Evolutionary conservation across 2,888 invertebrate species (phyloP), one percentile per base, ranked within the genome.

Genomic region (Caenorhabditis sp.): DNA sequence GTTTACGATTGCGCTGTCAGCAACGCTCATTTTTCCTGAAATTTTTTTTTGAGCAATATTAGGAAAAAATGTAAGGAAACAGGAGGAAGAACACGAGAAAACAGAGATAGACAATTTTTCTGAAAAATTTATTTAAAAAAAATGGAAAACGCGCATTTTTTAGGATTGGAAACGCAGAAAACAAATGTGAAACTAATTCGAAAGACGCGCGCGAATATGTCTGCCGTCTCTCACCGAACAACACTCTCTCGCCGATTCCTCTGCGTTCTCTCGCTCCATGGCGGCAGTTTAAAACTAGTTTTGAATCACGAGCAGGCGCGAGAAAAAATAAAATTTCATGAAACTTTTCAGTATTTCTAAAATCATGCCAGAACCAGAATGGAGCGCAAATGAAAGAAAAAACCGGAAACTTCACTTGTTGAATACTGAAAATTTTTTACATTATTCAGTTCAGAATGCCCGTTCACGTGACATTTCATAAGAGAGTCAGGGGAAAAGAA

Each of bases 11-110:
- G n/a, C n/a, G 9, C 24, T 56, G 64, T 65, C 61, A 9, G 47
- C 65, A 37, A 50, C 64, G 37, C 47, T 50, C 72, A 72, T 72
- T 37, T 61, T 26, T n/a, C 37, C 35, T 37, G 56, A 56, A 40
- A 28, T 9, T 22, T 1, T 11, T 32, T 32, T 20, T 61, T 37
- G 9, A 60, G 8, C 11, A n/a, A 20, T 5, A 51, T 13, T 20
- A n/a, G 40, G 32, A n/a, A 15, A 11, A n/a, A 60, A n/a, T 28
- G 32, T 32, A 37, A n/a, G 28, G 32, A 32, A 32, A 32, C 32
- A 9, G 32, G 4, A 32, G 32, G 32, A 32, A 32, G 32, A 32
- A n/a, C n/a, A n/a, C n/a, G n/a, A n/a, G n/a, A 32, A 32, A 9
- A 32, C 5, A 6, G 32, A 32, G 32, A 32, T 32, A 4, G 32